Percentiles rank a stretch among this genome's conserved stretches.
Conservation (phyloP, 2,113 vertebrate species). For the Suncus etruscus region DNA sequence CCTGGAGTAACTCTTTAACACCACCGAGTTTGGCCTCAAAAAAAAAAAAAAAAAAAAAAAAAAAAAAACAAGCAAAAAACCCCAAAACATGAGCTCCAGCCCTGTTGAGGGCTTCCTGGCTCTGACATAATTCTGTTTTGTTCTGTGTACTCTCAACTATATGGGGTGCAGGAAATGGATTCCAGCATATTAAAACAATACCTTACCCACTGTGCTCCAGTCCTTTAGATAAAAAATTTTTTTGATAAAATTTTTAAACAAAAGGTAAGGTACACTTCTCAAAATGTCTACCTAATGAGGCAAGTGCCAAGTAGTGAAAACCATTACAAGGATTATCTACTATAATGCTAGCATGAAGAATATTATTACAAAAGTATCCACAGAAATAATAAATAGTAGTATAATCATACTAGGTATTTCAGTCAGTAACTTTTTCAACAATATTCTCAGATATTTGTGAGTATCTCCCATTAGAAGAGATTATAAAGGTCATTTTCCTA, state of each 20-base stretch:
- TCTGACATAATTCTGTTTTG: too few relatives aligned
- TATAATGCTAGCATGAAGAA: neutral
- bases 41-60: too few relatives aligned
- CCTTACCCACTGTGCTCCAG: too few relatives aligned
- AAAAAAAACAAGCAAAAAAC: neutral
- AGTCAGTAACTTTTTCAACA: slow-evolving; percentile 61
- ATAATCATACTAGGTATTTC: slow-evolving; percentile 43
- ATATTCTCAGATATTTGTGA: slow-evolving; percentile 37
- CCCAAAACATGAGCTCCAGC: too few relatives aligned
- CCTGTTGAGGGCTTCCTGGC: too few relatives aligned
- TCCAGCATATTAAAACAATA: too few relatives aligned
- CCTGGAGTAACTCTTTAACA: too few relatives aligned
- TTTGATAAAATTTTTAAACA: slow-evolving; percentile 13
- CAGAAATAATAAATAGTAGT: slow-evolving; percentile 53
- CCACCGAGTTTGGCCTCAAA: too few relatives aligned
- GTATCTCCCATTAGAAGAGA: slow-evolving; percentile 39
- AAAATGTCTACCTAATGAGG: slow-evolving; percentile 43
- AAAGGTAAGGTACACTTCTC: neutral
- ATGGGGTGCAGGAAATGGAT: too few relatives aligned
- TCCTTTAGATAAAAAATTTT: neutral
- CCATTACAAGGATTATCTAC: neutral
- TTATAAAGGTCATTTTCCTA: slow-evolving; percentile 32
- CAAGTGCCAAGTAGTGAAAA: slow-evolving; percentile 47
- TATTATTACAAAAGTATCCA: slow-evolving; percentile 36
- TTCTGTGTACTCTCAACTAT: too few relatives aligned